Evolutionary conservation across 2,888 invertebrate species (phyloP).

Genomic region (Glaucopsyche alexis): DNA sequence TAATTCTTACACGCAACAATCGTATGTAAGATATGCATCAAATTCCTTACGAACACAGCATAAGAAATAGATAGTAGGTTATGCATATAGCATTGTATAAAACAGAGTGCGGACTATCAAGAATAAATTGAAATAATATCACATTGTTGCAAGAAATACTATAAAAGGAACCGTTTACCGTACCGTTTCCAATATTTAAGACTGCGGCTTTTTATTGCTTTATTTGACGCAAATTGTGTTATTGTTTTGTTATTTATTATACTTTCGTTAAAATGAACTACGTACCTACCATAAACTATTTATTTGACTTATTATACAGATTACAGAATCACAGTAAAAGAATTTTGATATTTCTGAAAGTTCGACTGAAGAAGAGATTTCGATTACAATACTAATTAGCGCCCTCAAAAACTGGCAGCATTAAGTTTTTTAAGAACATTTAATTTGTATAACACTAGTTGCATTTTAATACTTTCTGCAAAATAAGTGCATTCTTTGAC

Average conservation of each 20-base stretch:
- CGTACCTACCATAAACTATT: neutral
- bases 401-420: too few relatives aligned
- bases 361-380: too few relatives aligned
- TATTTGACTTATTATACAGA: neutral
- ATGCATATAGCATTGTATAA: conserved; percentile 10
- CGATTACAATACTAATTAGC: too few relatives aligned
- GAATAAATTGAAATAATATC: conserved; percentile 25
- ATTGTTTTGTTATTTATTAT: conserved; percentile 3
- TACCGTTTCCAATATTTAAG: conserved; percentile 22
- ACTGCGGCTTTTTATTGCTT: neutral
- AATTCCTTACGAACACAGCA: conserved; percentile 14
- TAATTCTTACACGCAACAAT: conserved; percentile 19
- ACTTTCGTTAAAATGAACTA: neutral
- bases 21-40: conserved; percentile 13
- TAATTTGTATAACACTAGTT: too few relatives aligned
- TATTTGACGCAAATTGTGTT: conserved; percentile 18
- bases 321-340: too few relatives aligned
- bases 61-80: neutral
- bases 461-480: neutral
- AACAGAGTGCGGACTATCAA: conserved; percentile 8
- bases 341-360: neutral
- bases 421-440: too few relatives aligned
- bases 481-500: neutral
- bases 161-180: conserved; percentile 20
- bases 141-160: conserved; percentile 22